Evolutionary conservation across 2,113 vertebrate species (phyloP).

Genomic region (Istiophorus platypterus): DNA sequence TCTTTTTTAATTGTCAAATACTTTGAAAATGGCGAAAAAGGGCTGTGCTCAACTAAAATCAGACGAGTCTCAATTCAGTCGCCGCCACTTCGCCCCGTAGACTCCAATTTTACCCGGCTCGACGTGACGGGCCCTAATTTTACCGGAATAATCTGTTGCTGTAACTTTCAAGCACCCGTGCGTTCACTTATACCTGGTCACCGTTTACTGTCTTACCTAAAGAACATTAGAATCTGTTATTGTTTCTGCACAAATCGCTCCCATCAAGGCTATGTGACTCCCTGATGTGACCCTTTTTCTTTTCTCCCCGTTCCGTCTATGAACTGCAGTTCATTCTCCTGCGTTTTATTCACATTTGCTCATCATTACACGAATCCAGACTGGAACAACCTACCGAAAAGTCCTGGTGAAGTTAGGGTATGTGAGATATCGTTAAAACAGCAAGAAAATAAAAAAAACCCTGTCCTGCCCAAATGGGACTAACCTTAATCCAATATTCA

Average conservation of each 20-base stretch:
- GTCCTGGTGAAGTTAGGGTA: background rate
- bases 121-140: background rate
- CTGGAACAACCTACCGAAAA: background rate
- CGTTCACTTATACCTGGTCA: background rate
- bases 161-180: background rate
- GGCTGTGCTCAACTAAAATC: background rate
- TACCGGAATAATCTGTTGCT: background rate
- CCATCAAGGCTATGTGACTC: background rate
- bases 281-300: background rate
- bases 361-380: background rate
- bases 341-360: accelerated
- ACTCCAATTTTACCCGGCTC: background rate
- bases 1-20: too few species aligned
- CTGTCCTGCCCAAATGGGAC: constrained; percentile 1
- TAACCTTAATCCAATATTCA: constrained; percentile 31
- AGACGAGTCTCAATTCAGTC: background rate
- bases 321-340: background rate
- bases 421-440: background rate
- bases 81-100: background rate
- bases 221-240: background rate
- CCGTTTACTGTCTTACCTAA: background rate
- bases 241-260: background rate
- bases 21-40: background rate
- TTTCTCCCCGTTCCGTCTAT: background rate
- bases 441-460: too few species aligned